Evolutionary conservation across 2,888 invertebrate species (phyloP).

Genomic region (Cryptus viduatorius): DNA sequence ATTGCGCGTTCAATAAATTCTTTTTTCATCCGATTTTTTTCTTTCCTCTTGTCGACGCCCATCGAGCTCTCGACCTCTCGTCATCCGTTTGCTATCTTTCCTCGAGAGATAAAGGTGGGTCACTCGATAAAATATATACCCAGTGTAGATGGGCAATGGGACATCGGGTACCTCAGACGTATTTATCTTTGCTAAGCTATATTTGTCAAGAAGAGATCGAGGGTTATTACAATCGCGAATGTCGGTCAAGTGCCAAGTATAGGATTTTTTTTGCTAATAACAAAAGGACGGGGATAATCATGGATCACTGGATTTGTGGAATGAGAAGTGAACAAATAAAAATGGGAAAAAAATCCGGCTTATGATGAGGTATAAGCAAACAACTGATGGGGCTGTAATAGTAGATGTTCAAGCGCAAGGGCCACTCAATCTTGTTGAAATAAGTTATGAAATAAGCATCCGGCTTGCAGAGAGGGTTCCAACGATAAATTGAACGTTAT

Average conservation of each 20-base stretch:
- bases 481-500: constrained; percentile 10
- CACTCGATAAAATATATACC: constrained; percentile 14
- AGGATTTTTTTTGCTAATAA: no score
- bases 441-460: neutral
- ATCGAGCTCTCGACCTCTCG: constrained; percentile 3
- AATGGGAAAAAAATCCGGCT: no score
- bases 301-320: no score
- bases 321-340: no score
- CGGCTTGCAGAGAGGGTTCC: neutral
- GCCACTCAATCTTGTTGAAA: constrained; percentile 2
- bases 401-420: neutral
- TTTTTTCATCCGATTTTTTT: neutral
- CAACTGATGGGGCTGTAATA: neutral
- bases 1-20: constrained; percentile 26
- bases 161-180: neutral
- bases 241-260: no score
- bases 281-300: no score
- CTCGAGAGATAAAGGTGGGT: constrained; percentile 11
- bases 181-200: neutral
- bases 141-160: neutral
- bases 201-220: no score
- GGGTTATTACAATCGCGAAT: no score
- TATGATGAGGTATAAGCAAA: no score
- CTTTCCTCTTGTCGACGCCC: neutral
- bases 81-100: constrained; percentile 24